Conservation (phyloP, 2,888 invertebrate genomes). For the Rhopalosiphum nymphaeae region DNA sequence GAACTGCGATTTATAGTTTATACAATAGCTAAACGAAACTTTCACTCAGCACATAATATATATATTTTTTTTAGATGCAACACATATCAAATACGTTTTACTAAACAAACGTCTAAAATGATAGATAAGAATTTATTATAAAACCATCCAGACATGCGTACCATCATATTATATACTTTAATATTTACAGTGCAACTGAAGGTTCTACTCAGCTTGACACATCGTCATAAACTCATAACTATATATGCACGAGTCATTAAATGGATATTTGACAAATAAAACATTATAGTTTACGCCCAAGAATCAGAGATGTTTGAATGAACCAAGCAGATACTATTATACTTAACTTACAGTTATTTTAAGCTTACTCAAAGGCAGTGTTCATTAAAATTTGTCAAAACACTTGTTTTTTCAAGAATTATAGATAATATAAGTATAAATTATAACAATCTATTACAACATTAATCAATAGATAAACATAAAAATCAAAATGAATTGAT, state of each 20-base stretch:
- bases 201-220: not conserved
- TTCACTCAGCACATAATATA: not conserved
- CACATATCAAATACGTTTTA: not conserved
- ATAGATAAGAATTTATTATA: not conserved
- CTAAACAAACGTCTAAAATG: not conserved
- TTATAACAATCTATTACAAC: not conserved
- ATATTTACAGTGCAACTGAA: not conserved
- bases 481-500: not conserved
- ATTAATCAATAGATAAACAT: not conserved
- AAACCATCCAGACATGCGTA: not conserved
- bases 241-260: not conserved
- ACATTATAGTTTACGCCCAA: not conserved
- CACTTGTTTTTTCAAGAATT: not conserved
- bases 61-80: not conserved
- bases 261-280: not conserved
- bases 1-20: not conserved
- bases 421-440: not conserved
- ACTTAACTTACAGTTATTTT: not conserved
- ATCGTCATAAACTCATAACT: not conserved
- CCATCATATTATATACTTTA: not conserved
- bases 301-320: not conserved
- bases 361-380: not conserved
- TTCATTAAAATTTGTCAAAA: not conserved
- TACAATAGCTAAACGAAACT: slow-evolving; percentile 29
- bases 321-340: not conserved